Base-by-base conservation (phyloP, 2,113 vertebrate genomes). In the Salminus brasiliensis region DNA sequence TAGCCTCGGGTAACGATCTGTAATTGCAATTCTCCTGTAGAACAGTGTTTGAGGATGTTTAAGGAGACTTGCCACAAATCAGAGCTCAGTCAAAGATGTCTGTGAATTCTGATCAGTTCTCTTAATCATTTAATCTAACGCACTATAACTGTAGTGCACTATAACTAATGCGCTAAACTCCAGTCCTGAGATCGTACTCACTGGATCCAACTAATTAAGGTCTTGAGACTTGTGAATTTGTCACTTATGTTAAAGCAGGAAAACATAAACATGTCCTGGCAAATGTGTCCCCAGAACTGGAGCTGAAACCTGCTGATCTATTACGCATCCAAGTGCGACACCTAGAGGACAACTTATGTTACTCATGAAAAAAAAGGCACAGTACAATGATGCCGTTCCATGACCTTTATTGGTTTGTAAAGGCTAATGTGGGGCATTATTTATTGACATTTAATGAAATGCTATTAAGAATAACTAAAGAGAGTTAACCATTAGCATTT, bases 251-350 rank as follows among this genome's bases (percentile, higher is more conserved):
- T 34, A 63, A 16, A 34, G 32, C 60, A 13, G 62, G n/a, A 18
- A 62, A 32, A 32, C 9, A 30, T 6, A 36, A 66, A 39, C 7
- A 18, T n/a, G 8, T 21, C 7, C 6, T 36, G 11, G 29, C 8
- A 36, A 36, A 18, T 34, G 21, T 21, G 32, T 11, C 15, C 13
- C 30, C 30, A 34, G 30, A 4, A 16, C 16, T 34, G 10, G 34
- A 66, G 32, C 16, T 65, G 5, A 65, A 23, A 39, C 62, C 10
- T 32, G 3, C 3, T 63, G 29, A 63, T 18, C 27, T 34, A 32
- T 34, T 34, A 29, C 39, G 62, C 23, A 29, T 72, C 7, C 76
- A 72, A 47, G 55, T 49, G 41, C 41, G 77, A 72, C 77, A 41
- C 32, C 68, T 53, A 39, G 5, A 39, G 77, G 67, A 72, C 16